phyloP scores from a whole-genome alignment of 1,140 invertebrate species.

The Aphelinus certus region DNA sequence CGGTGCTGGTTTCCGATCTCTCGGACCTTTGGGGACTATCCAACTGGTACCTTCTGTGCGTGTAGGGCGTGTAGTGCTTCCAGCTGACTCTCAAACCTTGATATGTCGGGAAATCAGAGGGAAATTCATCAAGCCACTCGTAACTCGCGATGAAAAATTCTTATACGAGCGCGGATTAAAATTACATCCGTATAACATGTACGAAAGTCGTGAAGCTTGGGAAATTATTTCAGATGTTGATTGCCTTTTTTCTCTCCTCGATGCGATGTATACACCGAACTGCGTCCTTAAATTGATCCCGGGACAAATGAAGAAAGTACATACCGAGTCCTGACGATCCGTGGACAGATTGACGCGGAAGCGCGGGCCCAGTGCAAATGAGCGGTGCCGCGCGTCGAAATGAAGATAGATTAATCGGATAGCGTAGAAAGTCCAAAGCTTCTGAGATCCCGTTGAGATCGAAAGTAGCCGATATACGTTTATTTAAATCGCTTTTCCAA shows the following conservation, averaged over 20 bases:
- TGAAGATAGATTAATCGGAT: conserved; percentile 16
- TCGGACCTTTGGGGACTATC: conserved; percentile 42
- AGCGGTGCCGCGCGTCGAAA: not conserved
- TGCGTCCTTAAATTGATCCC: not conserved
- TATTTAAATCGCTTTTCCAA: not conserved
- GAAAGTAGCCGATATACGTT: conserved; percentile 5
- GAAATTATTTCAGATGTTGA: not conserved
- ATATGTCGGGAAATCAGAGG: not conserved
- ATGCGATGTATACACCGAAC: not conserved
- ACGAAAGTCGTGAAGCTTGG: not conserved
- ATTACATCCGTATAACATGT: too few relatives aligned
- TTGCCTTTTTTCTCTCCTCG: too few relatives aligned
- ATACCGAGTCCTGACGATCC: not conserved
- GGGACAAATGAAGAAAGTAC: not conserved
- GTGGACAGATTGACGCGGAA: too few relatives aligned
- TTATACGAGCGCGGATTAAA: too few relatives aligned
- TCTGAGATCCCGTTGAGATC: not conserved
- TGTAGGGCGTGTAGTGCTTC: conserved; percentile 50
- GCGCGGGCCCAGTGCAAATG: not conserved
- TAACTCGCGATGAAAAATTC: too few relatives aligned
- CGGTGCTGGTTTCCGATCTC: conserved; percentile 39
- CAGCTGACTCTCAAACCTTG: conserved; percentile 54
- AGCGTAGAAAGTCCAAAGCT: conserved; percentile 18
- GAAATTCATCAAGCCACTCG: too few relatives aligned
- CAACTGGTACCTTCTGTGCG: conserved; percentile 48